A percentile compares a stretch with the other conserved stretches of the same genome.
Evolutionary conservation across 2,797 vertebrate species (phyloP).

Genomic region (Momotus momota): DNA sequence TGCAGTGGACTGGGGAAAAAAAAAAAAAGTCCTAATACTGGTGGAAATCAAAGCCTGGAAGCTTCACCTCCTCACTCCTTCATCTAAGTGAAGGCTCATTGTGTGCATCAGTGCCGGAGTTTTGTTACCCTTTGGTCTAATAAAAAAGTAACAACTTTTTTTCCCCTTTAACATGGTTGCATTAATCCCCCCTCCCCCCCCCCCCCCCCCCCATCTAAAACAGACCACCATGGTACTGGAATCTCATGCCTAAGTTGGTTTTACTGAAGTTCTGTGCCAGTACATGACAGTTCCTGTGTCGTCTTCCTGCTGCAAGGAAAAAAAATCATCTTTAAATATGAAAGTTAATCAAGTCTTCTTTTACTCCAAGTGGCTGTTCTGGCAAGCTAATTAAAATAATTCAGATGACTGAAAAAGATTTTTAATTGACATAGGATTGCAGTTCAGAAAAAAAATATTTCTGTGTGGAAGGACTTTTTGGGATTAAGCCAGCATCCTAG

Average conservation of each 20-base stretch:
- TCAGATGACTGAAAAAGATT: conserved; percentile 20
- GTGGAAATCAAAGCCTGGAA: background rate
- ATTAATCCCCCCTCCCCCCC: background rate
- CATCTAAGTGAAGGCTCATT: background rate
- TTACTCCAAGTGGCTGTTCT: conserved; percentile 42
- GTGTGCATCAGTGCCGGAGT: background rate
- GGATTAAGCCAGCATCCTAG: background rate
- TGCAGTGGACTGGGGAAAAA: background rate
- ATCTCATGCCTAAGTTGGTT: background rate
- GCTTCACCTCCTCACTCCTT: background rate
- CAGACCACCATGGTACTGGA: conserved; percentile 12
- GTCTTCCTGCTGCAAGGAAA: background rate
- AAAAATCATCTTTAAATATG: background rate
- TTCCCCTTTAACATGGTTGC: conserved; percentile 21
- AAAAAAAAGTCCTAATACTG: background rate
- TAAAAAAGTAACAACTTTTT: background rate
- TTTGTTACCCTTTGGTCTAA: background rate
- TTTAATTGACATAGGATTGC: conserved; percentile 18
- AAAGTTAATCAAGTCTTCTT: conserved; percentile 42
- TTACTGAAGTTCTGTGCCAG: conserved; percentile 37
- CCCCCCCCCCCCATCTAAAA: background rate
- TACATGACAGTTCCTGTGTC: background rate
- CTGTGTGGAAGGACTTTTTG: background rate
- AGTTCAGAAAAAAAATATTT: background rate
- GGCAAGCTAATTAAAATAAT: conserved; percentile 57